phyloP scores from a whole-genome alignment of 2,113 vertebrate species.

The Coreoperca whiteheadi region DNA sequence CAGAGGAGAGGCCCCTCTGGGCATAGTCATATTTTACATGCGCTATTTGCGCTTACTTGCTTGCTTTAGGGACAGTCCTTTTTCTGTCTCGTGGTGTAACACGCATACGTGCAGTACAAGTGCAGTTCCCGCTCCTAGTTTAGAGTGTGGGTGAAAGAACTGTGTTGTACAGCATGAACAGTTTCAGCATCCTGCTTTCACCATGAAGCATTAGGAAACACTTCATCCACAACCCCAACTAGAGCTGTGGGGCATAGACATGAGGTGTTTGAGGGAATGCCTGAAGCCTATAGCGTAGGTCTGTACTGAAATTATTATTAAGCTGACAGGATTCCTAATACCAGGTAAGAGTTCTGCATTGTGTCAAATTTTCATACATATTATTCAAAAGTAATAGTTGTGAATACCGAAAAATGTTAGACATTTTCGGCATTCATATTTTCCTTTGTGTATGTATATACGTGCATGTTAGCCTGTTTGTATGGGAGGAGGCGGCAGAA shows the following conservation, averaged over 20 bases:
- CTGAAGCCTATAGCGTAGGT: constrained; percentile 10
- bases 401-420: constrained; percentile 7
- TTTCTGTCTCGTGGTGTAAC: constrained; percentile 38
- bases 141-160: constrained; percentile 39
- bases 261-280: constrained; percentile 10
- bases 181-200: constrained; percentile 38
- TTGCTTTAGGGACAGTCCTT: constrained; percentile 72
- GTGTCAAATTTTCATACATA: not conserved
- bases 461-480: constrained; percentile 42
- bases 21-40: constrained; percentile 78
- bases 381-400: constrained; percentile 17
- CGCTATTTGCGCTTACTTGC: constrained; percentile 79
- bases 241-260: not conserved
- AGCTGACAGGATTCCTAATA: constrained; percentile 5
- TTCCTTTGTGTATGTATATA: constrained; percentile 22
- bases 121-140: constrained; percentile 3
- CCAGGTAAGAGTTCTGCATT: not conserved
- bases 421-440: not conserved
- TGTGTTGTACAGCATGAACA: constrained; percentile 29
- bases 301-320: constrained; percentile 13
- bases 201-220: constrained; percentile 48
- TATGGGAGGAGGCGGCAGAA: constrained; percentile 44
- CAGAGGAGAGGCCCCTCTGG: constrained; percentile 66
- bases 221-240: constrained; percentile 10
- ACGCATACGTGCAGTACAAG: constrained; percentile 42